Evolutionary conservation across 2,888 invertebrate genomes (phyloP).

Genomic region (Drosophila formosana): DNA sequence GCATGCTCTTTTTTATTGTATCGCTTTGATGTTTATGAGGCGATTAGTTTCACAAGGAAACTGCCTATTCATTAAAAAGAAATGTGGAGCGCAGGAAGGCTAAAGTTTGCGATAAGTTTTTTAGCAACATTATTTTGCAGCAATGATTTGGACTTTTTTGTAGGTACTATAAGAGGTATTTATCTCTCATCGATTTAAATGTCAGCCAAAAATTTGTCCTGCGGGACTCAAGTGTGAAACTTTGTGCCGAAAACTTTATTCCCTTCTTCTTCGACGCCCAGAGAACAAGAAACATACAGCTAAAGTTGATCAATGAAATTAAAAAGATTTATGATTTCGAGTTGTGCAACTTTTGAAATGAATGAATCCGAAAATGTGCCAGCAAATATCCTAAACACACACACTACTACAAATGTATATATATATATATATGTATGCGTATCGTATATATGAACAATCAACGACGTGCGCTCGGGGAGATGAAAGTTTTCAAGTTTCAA

Average conservation of each 20-base stretch:
- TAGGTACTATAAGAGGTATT: constrained; percentile 54
- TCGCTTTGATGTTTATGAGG: constrained; percentile 45
- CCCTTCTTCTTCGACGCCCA: not conserved
- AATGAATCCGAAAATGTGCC: constrained; percentile 46
- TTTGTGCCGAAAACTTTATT: constrained; percentile 55
- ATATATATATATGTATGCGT: not conserved
- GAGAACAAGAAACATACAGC: constrained; percentile 16
- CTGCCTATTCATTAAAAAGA: constrained; percentile 63
- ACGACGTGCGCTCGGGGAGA: constrained; percentile 46
- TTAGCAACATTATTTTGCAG: constrained; percentile 67
- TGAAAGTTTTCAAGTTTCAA: constrained; percentile 53
- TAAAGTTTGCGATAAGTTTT: constrained; percentile 54
- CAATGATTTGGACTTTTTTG: constrained; percentile 69
- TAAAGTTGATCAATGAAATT: constrained; percentile 80
- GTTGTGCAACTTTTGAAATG: constrained; percentile 56
- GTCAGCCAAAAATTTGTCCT: constrained; percentile 69
- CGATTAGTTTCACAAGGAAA: constrained; percentile 54
- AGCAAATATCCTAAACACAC: constrained; percentile 28
- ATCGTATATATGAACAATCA: constrained; percentile 52
- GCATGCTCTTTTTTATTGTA: constrained; percentile 43
- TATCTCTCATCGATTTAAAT: constrained; percentile 79
- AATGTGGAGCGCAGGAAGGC: constrained; percentile 1
- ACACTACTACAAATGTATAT: constrained; percentile 10
- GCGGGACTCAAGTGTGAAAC: constrained; percentile 76
- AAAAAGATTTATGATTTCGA: constrained; percentile 79